Evolutionary conservation across 2,797 vertebrate genomes (phyloP), one percentile per base, ranked within the genome.

Genomic region (Sebastes taczanowskii): DNA sequence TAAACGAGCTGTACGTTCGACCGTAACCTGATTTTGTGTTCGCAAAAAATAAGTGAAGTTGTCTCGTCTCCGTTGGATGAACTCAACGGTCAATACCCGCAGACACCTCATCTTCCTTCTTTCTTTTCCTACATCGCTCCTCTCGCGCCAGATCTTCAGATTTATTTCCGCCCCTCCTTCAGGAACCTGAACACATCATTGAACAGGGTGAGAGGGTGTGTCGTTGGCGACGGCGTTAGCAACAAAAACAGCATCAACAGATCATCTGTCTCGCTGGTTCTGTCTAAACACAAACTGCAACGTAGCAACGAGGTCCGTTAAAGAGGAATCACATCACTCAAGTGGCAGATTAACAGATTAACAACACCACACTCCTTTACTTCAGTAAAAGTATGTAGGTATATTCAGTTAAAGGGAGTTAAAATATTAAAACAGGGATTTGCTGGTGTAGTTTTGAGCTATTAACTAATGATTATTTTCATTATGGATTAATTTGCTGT

Each of bases 271-370:
- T 35, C 4, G 11, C 35, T 35, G 11, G 11, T 6, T 63, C 73
- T 42, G 6, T 32, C 56, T 38, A 65, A 89, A 84, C 79, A 84
- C 4, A 29, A 77, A 70, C 30, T 22, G 14, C 30, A 76, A 64
- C 82, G 42, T 85, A 83, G 82, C 82, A 87, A 85, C 82, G 62
- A 22, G 38, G 34, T 74, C 23, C 52, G 11, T 38, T 2, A 11
- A 2, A 42, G n/a, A 69, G 56, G 22, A 49, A 23, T 23, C 23
- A 23, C 23, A 23, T 23, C 23, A 23, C 23, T 23, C 23, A 23
- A 2, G 23, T 23, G 23, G 23, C 23, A 23, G 23, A 23, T 23
- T 23, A 23, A 23, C 23, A 23, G 23, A 23, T 23, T 23, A 23
- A 46, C 11, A 49, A 4, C 1, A 30, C 13, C 23, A 35, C 35